Evolutionary conservation across 2,888 invertebrate genomes (phyloP).

Genomic region (Thymelicus acteon): DNA sequence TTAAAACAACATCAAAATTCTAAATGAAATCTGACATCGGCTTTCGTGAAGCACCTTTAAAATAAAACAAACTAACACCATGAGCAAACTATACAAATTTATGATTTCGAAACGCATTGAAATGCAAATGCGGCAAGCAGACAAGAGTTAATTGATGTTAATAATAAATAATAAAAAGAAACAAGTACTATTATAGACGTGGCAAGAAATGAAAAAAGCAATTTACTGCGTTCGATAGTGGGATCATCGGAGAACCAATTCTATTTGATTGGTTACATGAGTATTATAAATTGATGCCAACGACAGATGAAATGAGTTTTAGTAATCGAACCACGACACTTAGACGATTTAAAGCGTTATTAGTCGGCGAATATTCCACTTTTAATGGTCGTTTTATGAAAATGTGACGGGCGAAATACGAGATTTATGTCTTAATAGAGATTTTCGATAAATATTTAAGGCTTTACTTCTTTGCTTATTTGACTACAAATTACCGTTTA

Average conservation of each 20-base stretch:
- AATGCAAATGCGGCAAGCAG: conserved; percentile 59
- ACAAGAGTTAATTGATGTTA: conserved; percentile 71
- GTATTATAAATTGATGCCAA: conserved; percentile 44
- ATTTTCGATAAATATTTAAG: conserved; percentile 36
- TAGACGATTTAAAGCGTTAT: conserved; percentile 41
- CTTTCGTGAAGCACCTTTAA: conserved; percentile 17
- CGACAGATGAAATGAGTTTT: conserved; percentile 42
- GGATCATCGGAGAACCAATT: conserved; percentile 48
- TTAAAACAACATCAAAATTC: conserved; percentile 20
- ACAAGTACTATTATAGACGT: conserved; percentile 40
- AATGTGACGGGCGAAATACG: conserved; percentile 43
- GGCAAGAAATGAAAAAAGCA: conserved; percentile 52
- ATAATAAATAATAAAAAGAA: conserved; percentile 66
- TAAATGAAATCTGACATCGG: conserved; percentile 25
- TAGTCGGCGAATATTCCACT: conserved; percentile 41
- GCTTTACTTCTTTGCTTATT: conserved; percentile 33
- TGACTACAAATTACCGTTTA: conserved; percentile 24
- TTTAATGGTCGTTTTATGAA: conserved; percentile 49
- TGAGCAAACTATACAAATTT: conserved; percentile 53
- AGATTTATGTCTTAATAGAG: conserved; percentile 49
- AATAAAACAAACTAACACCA: conserved; percentile 43
- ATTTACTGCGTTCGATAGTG: conserved; percentile 62
- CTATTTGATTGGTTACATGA: conserved; percentile 57
- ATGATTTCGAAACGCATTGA: conserved; percentile 67
- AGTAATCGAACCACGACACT: conserved; percentile 42